phyloP scores from a whole-genome alignment of 2,113 vertebrate species.

The Sialia sialis region DNA sequence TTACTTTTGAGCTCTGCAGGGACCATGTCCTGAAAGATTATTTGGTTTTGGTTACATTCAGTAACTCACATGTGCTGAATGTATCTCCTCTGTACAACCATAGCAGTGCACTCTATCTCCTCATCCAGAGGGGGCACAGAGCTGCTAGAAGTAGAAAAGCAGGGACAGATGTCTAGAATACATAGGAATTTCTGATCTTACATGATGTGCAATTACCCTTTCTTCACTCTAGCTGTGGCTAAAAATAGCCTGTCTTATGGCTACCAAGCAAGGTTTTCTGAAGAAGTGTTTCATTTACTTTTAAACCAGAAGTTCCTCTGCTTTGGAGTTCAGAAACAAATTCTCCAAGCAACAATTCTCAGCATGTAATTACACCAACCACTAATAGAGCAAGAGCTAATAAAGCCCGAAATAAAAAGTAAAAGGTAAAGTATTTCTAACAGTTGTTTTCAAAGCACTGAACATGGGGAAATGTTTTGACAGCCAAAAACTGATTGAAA shows the following conservation, averaged over 20 bases:
- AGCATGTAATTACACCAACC: background rate
- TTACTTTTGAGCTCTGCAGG: background rate
- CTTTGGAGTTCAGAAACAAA: background rate
- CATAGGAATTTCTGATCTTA: background rate
- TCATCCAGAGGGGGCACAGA: accelerated
- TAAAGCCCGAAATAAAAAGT: background rate
- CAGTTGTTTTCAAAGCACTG: background rate
- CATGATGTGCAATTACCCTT: background rate
- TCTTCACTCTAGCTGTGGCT: background rate
- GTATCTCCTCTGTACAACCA: background rate
- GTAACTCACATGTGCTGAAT: accelerated
- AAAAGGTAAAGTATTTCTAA: background rate
- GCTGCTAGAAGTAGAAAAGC: background rate
- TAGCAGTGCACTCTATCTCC: accelerated
- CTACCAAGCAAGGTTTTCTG: background rate
- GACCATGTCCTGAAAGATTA: background rate
- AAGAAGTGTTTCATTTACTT: background rate
- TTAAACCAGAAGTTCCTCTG: background rate
- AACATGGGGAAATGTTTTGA: background rate
- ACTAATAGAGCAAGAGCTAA: background rate
- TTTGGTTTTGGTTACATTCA: background rate
- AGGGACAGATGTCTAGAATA: background rate
- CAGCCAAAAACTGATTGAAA: background rate
- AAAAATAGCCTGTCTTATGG: background rate
- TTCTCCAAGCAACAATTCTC: background rate